A percentile compares a stretch with the other conserved stretches of the same genome.
Conservation (phyloP, 2,797 vertebrate genomes). For the Mormyrus proboscirostris region DNA sequence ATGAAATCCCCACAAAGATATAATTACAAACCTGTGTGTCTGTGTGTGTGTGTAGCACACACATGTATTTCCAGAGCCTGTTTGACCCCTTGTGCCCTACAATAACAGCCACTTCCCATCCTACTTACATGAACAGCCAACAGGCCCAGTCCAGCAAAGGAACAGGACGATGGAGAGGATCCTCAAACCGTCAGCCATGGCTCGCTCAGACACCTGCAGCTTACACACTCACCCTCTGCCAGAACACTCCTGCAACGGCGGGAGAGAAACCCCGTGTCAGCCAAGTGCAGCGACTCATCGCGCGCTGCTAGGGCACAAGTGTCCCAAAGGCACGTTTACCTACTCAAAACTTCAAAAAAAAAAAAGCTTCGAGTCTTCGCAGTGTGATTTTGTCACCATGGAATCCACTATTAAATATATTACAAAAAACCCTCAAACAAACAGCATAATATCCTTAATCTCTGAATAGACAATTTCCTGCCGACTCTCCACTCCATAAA, state of each 20-base stretch:
- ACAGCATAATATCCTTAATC: background rate
- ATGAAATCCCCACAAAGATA: background rate
- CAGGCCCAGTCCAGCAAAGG: conserved; percentile 60
- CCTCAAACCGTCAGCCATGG: conserved; percentile 62
- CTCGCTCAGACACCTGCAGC: conserved; percentile 51
- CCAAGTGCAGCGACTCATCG: background rate
- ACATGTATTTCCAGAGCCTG: background rate
- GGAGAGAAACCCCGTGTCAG: background rate
- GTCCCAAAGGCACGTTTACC: background rate
- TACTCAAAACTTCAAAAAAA: background rate
- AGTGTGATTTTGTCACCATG: background rate
- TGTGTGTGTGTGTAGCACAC: background rate
- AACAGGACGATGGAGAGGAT: conserved; percentile 62
- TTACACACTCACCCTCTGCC: conserved; percentile 36
- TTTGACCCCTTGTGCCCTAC: background rate
- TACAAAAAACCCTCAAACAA: background rate
- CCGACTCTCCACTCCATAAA: background rate
- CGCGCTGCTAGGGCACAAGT: background rate
- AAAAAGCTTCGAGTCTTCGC: background rate
- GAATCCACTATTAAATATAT: background rate
- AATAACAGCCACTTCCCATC: background rate
- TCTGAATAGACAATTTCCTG: background rate
- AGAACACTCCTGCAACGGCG: conserved; percentile 44
- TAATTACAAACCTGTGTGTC: background rate
- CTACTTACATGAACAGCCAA: conserved; percentile 64